Evolutionary conservation across 2,888 invertebrate species (phyloP).

Genomic region (Geotrupes spiniger): DNA sequence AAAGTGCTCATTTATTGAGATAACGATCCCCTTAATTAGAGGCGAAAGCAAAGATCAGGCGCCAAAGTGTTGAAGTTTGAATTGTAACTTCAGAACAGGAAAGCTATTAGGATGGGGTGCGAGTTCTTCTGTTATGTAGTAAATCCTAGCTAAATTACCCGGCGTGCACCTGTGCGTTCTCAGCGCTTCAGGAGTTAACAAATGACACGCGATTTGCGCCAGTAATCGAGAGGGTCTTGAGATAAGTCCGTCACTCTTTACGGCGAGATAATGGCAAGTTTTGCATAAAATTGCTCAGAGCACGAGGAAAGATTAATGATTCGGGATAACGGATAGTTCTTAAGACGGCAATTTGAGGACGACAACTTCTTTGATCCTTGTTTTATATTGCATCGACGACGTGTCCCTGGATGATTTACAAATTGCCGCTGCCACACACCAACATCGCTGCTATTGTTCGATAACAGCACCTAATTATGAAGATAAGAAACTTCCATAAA

Average conservation of each 20-base stretch:
- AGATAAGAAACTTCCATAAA: too few species aligned
- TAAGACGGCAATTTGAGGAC: constrained; percentile 33
- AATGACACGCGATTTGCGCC: constrained; percentile 48
- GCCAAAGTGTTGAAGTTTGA: constrained; percentile 17
- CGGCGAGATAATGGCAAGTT: constrained; percentile 17
- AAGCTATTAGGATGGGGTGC: constrained; percentile 27
- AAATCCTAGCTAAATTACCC: constrained; percentile 48
- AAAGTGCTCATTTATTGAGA: too few species aligned
- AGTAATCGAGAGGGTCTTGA: constrained; percentile 42
- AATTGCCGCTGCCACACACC: too few species aligned
- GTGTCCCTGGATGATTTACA: too few species aligned
- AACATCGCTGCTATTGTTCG: too few species aligned
- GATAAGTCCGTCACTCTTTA: constrained; percentile 42
- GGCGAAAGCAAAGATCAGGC: neutral
- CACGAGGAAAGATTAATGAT: constrained; percentile 12
- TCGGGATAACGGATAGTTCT: constrained; percentile 38
- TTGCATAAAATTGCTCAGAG: constrained; percentile 11
- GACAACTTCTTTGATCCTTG: constrained; percentile 22
- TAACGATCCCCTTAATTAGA: too few species aligned
- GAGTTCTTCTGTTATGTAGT: constrained; percentile 32
- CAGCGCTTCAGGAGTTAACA: constrained; percentile 44
- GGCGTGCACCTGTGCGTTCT: constrained; percentile 45
- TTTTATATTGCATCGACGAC: constrained; percentile 3
- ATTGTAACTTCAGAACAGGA: constrained; percentile 22
- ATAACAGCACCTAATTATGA: too few species aligned